These are phyloP conservation scores for Myotis daubentonii DNA, from an alignment of 2,797 vertebrate genomes.

Conservation along the genomic window DNA sequence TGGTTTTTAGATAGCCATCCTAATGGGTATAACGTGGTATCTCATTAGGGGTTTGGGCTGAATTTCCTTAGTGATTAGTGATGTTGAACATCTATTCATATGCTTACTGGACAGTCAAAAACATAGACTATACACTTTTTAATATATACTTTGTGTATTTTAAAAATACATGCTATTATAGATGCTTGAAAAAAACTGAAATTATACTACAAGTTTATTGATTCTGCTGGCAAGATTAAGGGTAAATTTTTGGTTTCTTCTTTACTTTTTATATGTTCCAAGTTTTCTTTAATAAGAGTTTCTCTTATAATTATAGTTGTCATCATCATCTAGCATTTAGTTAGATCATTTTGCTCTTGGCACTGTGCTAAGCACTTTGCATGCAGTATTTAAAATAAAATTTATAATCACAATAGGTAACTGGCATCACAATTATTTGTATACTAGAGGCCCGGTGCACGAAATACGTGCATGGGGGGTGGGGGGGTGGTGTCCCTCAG, in stretches of 20 bases:
- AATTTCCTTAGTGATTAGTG: not conserved
- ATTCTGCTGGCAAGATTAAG: not conserved
- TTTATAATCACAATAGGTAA: not conserved
- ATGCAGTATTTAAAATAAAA: not conserved
- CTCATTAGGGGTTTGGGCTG: not conserved
- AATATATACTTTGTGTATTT: slow-evolving; percentile 2
- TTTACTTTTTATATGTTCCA: not conserved
- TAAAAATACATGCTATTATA: not conserved
- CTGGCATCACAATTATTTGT: not conserved
- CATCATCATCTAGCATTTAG: not conserved
- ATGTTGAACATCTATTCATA: not conserved
- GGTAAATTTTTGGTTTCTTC: not conserved
- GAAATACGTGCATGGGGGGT: too few species aligned
- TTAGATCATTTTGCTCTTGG: not conserved
- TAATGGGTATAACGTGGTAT: not conserved
- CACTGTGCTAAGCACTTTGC: not conserved
- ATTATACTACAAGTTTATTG: not conserved
- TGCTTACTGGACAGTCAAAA: not conserved
- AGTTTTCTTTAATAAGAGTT: not conserved
- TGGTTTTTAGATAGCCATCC: not conserved
- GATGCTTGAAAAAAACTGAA: not conserved
- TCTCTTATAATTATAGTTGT: not conserved
- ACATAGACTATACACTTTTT: not conserved
- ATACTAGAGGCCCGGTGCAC: not conserved
- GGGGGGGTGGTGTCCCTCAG: too few species aligned